Evolutionary conservation across 2,113 vertebrate species (phyloP).

Genomic region (Lophotis ruficrista): DNA sequence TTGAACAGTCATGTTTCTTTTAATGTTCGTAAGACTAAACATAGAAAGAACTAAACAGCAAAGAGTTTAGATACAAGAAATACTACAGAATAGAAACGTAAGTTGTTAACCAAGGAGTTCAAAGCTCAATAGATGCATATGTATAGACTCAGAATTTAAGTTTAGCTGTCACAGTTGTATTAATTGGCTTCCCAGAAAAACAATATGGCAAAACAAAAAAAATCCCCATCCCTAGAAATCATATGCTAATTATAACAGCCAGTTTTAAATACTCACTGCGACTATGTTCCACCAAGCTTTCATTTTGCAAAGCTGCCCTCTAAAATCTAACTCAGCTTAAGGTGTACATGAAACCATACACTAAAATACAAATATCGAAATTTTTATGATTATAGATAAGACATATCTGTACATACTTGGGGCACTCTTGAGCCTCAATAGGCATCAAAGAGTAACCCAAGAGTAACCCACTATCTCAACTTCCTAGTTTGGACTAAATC

Average conservation of each 20-base stretch:
- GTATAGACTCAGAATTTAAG: neutral
- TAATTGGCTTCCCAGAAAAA: neutral
- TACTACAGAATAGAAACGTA: neutral
- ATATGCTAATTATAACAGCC: neutral
- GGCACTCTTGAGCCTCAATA: neutral
- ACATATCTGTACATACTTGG: neutral
- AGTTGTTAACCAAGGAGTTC: neutral
- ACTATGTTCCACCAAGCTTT: neutral
- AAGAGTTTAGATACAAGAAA: neutral
- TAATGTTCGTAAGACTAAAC: neutral
- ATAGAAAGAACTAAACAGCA: neutral
- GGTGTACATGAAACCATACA: neutral
- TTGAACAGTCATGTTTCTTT: neutral
- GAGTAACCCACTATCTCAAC: neutral
- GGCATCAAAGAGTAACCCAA: neutral
- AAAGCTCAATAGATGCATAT: neutral
- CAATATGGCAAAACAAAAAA: neutral
- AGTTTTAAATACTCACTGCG: neutral
- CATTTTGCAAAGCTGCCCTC: neutral
- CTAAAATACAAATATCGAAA: neutral
- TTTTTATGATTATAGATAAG: neutral
- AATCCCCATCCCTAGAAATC: neutral
- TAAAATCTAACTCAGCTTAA: neutral
- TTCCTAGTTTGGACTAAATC: neutral
- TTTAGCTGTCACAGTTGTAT: neutral